phyloP scores from a whole-genome alignment of 2,888 invertebrate genomes.

The Hymenopus coronatus region DNA sequence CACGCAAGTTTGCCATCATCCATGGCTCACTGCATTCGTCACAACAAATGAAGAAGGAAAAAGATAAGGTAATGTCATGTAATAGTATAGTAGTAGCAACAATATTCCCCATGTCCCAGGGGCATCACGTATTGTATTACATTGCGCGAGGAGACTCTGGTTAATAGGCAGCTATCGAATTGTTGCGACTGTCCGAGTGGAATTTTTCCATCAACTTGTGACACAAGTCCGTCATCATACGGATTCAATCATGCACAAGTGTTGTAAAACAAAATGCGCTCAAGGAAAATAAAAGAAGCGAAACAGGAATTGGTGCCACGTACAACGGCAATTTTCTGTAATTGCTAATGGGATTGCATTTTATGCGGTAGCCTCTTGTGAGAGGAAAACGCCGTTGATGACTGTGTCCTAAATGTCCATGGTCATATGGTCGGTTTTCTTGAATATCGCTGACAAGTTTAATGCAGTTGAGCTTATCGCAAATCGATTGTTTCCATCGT shows the following conservation, averaged over 20 bases:
- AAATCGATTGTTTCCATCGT: too few species aligned
- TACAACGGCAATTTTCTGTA: not conserved
- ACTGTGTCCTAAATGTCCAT: not conserved
- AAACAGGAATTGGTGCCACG: not conserved
- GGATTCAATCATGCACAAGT: constrained; percentile 6
- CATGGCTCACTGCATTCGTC: not conserved
- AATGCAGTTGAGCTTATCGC: too few species aligned
- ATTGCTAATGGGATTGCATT: not conserved
- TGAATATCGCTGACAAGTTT: too few species aligned
- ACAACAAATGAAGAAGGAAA: constrained; percentile 16
- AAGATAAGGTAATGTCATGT: constrained; percentile 5
- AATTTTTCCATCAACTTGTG: constrained; percentile 17
- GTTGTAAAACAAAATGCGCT: not conserved
- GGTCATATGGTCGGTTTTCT: too few species aligned
- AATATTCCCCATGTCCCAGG: not conserved
- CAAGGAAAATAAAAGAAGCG: not conserved
- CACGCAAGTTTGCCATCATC: not conserved
- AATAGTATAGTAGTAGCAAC: not conserved
- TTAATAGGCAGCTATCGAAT: constrained; percentile 4
- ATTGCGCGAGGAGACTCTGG: not conserved
- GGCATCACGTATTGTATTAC: constrained; percentile 20
- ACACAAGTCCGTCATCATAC: not conserved
- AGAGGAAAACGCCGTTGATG: not conserved
- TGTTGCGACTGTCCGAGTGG: constrained; percentile 14
- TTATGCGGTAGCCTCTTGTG: not conserved